Conservation (phyloP, 2,797 vertebrate genomes). For the Dromococcyx pavoninus region DNA sequence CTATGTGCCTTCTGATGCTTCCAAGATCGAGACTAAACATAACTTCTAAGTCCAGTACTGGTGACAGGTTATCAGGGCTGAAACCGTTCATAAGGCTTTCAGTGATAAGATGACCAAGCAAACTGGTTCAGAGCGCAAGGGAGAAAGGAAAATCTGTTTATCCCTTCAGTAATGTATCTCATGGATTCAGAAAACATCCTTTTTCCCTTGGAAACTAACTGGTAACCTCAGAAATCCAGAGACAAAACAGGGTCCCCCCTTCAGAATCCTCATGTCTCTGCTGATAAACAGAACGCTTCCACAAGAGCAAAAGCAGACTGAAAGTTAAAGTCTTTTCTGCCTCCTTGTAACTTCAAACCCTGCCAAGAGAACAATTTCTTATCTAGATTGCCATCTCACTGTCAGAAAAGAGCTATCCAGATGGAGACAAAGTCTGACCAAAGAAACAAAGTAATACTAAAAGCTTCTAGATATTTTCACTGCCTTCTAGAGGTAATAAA, state of each 20-base stretch:
- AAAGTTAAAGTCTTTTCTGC: not conserved
- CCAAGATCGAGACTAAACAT: not conserved
- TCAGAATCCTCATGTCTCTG: not conserved
- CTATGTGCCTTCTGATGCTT: not conserved
- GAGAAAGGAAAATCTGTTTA: not conserved
- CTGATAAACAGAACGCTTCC: not conserved
- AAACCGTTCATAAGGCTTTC: not conserved
- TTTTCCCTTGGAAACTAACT: not conserved
- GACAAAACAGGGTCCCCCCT: not conserved
- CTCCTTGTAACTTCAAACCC: not conserved
- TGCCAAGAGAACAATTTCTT: not conserved
- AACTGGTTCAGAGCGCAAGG: not conserved
- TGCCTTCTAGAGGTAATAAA: not conserved
- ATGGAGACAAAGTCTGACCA: not conserved
- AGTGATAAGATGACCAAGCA: not conserved
- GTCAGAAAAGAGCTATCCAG: not conserved
- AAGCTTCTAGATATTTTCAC: not conserved
- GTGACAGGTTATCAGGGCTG: not conserved
- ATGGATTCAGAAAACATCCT: not conserved
- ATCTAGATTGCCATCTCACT: not conserved
- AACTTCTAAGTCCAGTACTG: not conserved
- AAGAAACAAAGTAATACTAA: not conserved
- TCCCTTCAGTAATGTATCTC: not conserved
- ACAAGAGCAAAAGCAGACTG: not conserved
- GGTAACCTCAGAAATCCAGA: not conserved